These are phyloP conservation scores for Phoxinus phoxinus DNA, from an alignment of 2,113 vertebrate genomes.

Conservation along the genomic window DNA sequence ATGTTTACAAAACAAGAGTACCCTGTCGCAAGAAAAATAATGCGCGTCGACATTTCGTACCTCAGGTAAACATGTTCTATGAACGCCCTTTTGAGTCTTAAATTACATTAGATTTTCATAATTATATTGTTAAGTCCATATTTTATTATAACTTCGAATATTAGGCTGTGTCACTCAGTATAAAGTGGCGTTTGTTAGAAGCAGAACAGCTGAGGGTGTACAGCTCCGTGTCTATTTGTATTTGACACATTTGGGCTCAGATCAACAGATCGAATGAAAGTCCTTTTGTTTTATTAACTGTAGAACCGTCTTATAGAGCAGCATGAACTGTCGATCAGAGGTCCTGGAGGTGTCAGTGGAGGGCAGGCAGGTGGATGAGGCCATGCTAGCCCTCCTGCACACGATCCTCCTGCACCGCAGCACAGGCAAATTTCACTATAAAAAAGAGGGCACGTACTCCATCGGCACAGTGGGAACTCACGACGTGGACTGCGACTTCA, in stretches of 20 bases:
- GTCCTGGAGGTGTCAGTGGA: slow-evolving; percentile 96
- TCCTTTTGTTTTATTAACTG: not conserved
- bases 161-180: not conserved
- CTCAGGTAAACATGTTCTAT: slow-evolving; percentile 4
- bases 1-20: slow-evolving; percentile 43
- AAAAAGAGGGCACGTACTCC: slow-evolving; percentile 98
- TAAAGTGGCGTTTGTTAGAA: not conserved
- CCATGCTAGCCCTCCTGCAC: slow-evolving; percentile 89
- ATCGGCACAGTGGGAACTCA: slow-evolving; percentile 95
- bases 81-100: not conserved
- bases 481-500: slow-evolving; percentile 96
- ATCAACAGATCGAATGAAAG: not conserved
- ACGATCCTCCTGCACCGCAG: slow-evolving; percentile 94
- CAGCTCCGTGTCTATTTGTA: not conserved
- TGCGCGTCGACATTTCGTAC: not conserved
- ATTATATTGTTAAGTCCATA: not conserved
- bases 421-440: slow-evolving; percentile 99
- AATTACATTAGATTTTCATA: not conserved
- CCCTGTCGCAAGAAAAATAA: not conserved
- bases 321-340: slow-evolving; percentile 96
- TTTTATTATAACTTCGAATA: not conserved
- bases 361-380: slow-evolving; percentile 93
- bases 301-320: not conserved
- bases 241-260: not conserved
- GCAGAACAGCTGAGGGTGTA: not conserved